A percentile compares a stretch with the other conserved stretches of the same genome.
Evolutionary conservation across 2,797 vertebrate species (phyloP).

Genomic region (Myripristis jacobus): DNA sequence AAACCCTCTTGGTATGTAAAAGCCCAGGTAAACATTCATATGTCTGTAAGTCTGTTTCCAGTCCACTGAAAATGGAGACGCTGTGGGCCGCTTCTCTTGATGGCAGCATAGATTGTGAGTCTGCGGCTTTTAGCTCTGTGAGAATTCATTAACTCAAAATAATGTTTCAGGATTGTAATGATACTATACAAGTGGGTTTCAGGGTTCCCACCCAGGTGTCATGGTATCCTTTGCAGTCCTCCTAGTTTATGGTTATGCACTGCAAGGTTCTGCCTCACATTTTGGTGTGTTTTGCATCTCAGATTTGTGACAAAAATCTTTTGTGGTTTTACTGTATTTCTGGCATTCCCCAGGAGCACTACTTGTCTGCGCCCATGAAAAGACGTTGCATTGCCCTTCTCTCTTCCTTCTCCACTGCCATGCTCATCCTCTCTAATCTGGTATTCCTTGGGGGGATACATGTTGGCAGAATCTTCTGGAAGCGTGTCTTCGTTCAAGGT

Average conservation of each 20-base stretch:
- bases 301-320: slow-evolving; percentile 32
- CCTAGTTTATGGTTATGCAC: slow-evolving; percentile 34
- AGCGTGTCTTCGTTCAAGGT: slow-evolving; percentile 93
- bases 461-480: slow-evolving; percentile 93
- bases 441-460: slow-evolving; percentile 95
- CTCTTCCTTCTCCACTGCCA: slow-evolving; percentile 90
- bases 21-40: slow-evolving; percentile 12
- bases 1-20: slow-evolving; percentile 19
- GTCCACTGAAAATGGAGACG: slow-evolving; percentile 6
- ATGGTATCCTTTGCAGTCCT: slow-evolving; percentile 33
- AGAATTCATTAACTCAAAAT: slow-evolving; percentile 39
- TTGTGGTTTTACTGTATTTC: slow-evolving; percentile 23
- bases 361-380: slow-evolving; percentile 84
- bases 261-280: slow-evolving; percentile 37
- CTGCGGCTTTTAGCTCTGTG: slow-evolving; percentile 27
- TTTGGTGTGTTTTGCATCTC: slow-evolving; percentile 29
- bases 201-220: slow-evolving; percentile 10
- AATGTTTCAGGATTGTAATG: not conserved
- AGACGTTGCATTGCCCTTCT: slow-evolving; percentile 88
- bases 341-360: slow-evolving; percentile 81
- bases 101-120: not conserved
- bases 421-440: slow-evolving; percentile 97
- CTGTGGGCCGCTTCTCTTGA: slow-evolving; percentile 10
- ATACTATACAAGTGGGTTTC: not conserved
- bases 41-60: slow-evolving; percentile 32